Evolutionary conservation across 2,113 vertebrate species (phyloP), one percentile per base, ranked within the genome.

Genomic region (Amblyopsis rosae): DNA sequence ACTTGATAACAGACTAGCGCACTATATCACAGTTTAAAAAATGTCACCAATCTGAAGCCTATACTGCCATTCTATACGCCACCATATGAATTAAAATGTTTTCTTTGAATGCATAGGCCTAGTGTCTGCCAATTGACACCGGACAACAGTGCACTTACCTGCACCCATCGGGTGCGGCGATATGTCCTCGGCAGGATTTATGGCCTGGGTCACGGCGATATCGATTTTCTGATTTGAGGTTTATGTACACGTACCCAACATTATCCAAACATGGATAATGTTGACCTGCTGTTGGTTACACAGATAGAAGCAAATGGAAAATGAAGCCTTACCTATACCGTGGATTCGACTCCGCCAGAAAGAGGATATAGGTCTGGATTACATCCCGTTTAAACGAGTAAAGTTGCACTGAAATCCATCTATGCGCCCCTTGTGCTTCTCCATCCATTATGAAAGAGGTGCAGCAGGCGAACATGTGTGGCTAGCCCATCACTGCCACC

Each of bases 211-310:
- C 19, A 19, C 9, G 35, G 48, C 53, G 60, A 55, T 53, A 59
- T 77, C 70, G 71, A 68, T 73, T 67, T 48, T 78, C 76, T 59
- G 26, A 63, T 59, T 54, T 12, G 55, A 68, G 77, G 79, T 65
- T 84, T 92, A 84, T 91, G 90, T 87, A 87, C 72, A 32, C 32
- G 50, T 67, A 61, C 45, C 51, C 59, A 13, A 59, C 64, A 65
- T 74, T 64, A 62, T 61, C 72, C 72, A 75, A 64, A 77, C 77
- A 73, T 72, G 68, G 79, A 83, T 91, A 90, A 19, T 19, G 19
- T 87, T 89, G 89, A 91, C 94, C 94, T 94, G 93, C 94, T 95
- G 95, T 93, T 16, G 9, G 53, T 55, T 72, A 65, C 69, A 62
- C 63, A 65, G 88, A 93, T 85, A 51, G 32, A 10, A 87, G 86